These are phyloP conservation scores for Actias luna DNA, from an alignment of 2,888 invertebrate species.

Conservation along the genomic window DNA sequence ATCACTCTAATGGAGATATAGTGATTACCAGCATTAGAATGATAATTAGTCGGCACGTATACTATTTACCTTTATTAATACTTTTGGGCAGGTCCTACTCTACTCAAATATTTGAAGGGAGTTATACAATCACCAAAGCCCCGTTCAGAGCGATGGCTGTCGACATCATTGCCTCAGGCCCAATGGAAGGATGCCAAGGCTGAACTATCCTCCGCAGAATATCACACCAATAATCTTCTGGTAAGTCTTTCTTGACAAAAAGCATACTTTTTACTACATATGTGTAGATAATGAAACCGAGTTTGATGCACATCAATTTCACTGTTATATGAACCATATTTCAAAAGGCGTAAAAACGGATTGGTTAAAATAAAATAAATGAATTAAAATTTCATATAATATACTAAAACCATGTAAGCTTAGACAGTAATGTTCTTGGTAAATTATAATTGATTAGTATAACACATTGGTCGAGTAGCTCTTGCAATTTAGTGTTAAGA, in stretches of 20 bases:
- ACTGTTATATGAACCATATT: too few species aligned
- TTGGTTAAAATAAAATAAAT: too few species aligned
- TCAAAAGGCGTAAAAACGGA: too few species aligned
- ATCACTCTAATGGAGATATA: too few species aligned
- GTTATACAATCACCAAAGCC: slow-evolving; percentile 85
- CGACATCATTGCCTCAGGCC: slow-evolving; percentile 88
- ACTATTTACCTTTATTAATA: not conserved
- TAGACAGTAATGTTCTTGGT: too few species aligned
- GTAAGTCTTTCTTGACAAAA: slow-evolving; percentile 60
- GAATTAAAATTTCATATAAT: too few species aligned
- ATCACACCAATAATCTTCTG: slow-evolving; percentile 92
- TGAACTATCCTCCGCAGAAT: slow-evolving; percentile 89
- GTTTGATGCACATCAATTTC: too few species aligned
- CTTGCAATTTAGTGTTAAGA: too few species aligned
- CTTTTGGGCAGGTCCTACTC: slow-evolving; percentile 78
- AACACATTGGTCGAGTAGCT: too few species aligned
- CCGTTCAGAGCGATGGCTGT: slow-evolving; percentile 91
- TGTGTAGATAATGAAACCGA: not conserved
- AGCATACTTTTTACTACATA: not conserved
- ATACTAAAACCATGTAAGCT: too few species aligned
- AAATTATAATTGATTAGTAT: too few species aligned
- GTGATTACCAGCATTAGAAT: too few species aligned
- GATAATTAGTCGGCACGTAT: not conserved
- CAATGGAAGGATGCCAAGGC: slow-evolving; percentile 87
- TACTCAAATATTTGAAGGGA: slow-evolving; percentile 83